Base-by-base conservation (phyloP, 2,888 invertebrate genomes). In the Epinotia nisella region DNA sequence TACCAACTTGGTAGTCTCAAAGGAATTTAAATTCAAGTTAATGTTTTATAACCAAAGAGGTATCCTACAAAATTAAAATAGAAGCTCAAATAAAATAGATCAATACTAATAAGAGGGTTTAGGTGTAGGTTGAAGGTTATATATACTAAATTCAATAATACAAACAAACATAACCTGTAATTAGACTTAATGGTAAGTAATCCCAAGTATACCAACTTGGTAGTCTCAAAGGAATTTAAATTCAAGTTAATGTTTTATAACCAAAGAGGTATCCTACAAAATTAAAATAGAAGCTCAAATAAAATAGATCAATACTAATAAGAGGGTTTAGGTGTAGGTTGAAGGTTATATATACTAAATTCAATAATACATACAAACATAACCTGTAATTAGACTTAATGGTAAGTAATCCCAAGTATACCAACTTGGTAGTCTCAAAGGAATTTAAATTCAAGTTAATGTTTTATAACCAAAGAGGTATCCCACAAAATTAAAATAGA, bases 111-210 rank as follows among this genome's bases (percentile, higher is more conserved):
- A 55, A 29, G 24, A 55, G 35, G 49, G 51, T 59, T 59, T 45
- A 49, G 49, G 7, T 49, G 49, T 49, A 62, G 62, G 49, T 62
- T 62, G 49, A 49, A 49, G 49, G 49, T 62, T 41, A 35, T 62
- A 59, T 49, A 51, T 11, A 53, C 45, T 35, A 67, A 53, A 35
- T 49, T 53, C 45, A 58, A 59, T 70, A 64, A 49, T 41, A 75
- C 73, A 75, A 70, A 68, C 66, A 75, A 75, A 77, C 77, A 72
- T 79, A 79, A 78, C 78, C 78, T 78, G 77, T 77, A 79, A 78
- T 75, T 41, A 53, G 24, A 53, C 61, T 67, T 41, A 13, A 55
- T 19, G 62, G 21, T 13, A 58, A n/a, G 58, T 29, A n/a, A 49
- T 49, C 49, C n/a, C n/a, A n/a, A 49, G 15, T 49, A 49, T 15